Evolutionary conservation across 2,888 invertebrate species (phyloP), one percentile per base, ranked within the genome.

Genomic region (Callimorpha dominula): DNA sequence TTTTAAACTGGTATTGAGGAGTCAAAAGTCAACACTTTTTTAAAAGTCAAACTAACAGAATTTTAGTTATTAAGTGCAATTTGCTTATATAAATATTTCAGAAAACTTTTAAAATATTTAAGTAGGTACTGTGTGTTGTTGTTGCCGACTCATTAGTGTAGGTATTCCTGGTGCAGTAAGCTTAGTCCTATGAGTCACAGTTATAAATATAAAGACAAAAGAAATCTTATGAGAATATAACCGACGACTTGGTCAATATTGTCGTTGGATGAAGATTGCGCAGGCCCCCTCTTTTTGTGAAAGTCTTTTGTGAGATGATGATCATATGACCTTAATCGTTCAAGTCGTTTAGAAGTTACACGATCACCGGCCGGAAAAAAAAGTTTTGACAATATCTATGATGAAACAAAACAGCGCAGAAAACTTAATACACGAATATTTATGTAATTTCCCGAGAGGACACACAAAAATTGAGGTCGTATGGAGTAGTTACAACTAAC

Each of bases 391-490:
- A 60, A 60, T 31, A 31, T 14, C 6, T 31, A 57, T 20, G 11
- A 31, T 20, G 20, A 31, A 31, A 57, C 11, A 57, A 20, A 63
- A 20, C 72, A 78, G 72, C 78, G 77, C 75, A 79, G 76, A 83
- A 77, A 79, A 76, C 77, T 66, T 70, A 67, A 69, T 72, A 85
- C 78, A 73, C 76, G 74, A 86, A 83, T 85, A 84, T 85, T 84
- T 81, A 78, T 76, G 86, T 89, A 88, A 92, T 91, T 91, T 92
- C 92, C 90, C 89, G 75, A 40, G 86, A 86, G 92, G 79, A 80
- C 76, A 76, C 73, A 81, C 85, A 89, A 91, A 91, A 91, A 90
- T 89, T 86, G 82, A 79, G 82, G 86, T 87, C 89, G 88, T 90
- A 89, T 85, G 75, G 73, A 81, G 75, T 74, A 80, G 83, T 71